phyloP scores from a whole-genome alignment of 2,888 invertebrate genomes.

The Epinotia brunnichana region DNA sequence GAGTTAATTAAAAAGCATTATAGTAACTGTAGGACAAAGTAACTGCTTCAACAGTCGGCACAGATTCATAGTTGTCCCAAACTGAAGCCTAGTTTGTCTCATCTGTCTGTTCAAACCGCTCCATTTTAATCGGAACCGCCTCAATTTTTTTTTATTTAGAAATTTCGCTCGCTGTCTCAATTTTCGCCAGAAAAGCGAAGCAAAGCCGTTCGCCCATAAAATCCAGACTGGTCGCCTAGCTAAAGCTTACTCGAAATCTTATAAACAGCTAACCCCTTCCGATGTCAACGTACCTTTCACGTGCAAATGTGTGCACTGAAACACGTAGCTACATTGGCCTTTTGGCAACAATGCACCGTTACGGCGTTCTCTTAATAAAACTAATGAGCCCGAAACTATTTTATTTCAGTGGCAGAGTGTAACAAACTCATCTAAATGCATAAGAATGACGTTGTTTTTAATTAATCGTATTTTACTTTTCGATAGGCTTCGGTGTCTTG shows the following conservation, averaged over 20 bases:
- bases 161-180: conserved; percentile 19
- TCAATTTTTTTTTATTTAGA: too few species aligned
- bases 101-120: conserved; percentile 21
- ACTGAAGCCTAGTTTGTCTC: conserved; percentile 10
- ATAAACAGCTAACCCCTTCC: conserved; percentile 18
- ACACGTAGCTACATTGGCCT: conserved; percentile 17
- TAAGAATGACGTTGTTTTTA: conserved; percentile 16
- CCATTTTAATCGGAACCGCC: conserved; percentile 22
- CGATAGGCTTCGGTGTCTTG: conserved; percentile 5
- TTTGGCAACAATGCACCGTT: conserved; percentile 31
- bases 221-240: conserved; percentile 12
- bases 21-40: conserved; percentile 6
- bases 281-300: conserved; percentile 32
- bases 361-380: conserved; percentile 14
- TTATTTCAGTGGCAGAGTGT: conserved; percentile 14
- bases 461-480: conserved; percentile 21
- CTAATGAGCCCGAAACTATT: conserved; percentile 8
- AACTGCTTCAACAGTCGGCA: background rate
- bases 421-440: conserved; percentile 21
- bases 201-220: conserved; percentile 1
- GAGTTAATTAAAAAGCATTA: conserved; percentile 14
- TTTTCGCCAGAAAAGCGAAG: conserved; percentile 24
- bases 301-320: conserved; percentile 18
- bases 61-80: conserved; percentile 6
- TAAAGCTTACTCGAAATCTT: conserved; percentile 13